phyloP scores from a whole-genome alignment of 2,113 vertebrate species.

The Corydoras sp. region DNA sequence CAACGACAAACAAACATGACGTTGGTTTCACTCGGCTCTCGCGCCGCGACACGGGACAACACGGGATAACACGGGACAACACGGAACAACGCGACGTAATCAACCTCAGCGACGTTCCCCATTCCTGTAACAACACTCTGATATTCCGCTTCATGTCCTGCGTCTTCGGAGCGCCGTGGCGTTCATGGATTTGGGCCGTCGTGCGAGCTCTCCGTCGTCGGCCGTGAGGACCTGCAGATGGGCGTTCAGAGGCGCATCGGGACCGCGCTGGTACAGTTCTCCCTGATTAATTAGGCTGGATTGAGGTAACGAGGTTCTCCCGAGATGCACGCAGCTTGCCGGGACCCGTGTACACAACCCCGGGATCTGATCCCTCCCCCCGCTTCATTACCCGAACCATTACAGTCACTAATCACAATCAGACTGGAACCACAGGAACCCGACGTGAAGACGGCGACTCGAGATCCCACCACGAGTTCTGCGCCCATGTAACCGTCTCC shows the following conservation, averaged over 20 bases:
- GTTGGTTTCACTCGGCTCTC: background rate
- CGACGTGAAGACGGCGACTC: slow-evolving; percentile 42
- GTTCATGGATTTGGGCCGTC: too few species aligned
- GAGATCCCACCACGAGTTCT: slow-evolving; percentile 9
- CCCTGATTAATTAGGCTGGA: slow-evolving; percentile 38
- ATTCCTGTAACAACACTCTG: too few species aligned
- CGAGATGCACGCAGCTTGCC: slow-evolving; percentile 54
- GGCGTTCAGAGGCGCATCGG: background rate
- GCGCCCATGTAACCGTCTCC: too few species aligned
- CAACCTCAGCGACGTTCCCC: background rate
- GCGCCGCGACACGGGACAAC: too few species aligned
- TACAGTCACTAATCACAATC: slow-evolving; percentile 51
- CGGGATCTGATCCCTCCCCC: slow-evolving; percentile 47
- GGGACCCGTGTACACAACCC: slow-evolving; percentile 48
- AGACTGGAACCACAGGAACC: slow-evolving; percentile 48
- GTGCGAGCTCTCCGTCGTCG: too few species aligned
- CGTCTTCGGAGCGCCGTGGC: too few species aligned
- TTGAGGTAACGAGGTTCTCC: slow-evolving; percentile 55
- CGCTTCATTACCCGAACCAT: slow-evolving; percentile 58
- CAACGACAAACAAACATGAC: background rate
- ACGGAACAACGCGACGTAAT: background rate
- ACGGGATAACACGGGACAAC: too few species aligned
- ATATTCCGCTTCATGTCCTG: background rate
- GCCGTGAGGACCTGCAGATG: too few species aligned
- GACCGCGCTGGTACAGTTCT: background rate